Base-by-base conservation (phyloP, 2,888 invertebrate species). In the Tuta absoluta region DNA sequence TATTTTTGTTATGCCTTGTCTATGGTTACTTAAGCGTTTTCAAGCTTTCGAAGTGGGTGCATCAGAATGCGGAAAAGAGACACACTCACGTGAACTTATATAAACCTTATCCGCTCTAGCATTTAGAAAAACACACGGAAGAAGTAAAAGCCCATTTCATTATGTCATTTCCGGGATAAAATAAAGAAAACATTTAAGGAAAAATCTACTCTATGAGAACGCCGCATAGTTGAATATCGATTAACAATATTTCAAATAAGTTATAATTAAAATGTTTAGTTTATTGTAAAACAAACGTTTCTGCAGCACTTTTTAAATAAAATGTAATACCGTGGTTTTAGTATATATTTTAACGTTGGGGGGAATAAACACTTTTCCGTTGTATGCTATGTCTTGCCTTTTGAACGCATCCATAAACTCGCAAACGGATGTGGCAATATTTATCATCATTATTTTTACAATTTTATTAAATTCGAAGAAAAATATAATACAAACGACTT, bases 391-490 rank as follows among this genome's bases (percentile, higher is more conserved):
- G 4, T 33, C 8, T 33, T 10, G 10, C 10, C 10, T 67, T 63
- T 60, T 67, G 68, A 69, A 68, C 66, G 71, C 64, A 41, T 58
- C 66, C 21, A 10, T 74, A 67, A 69, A 70, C 69, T 66, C 69
- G 68, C 62, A 72, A 73, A 70, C 78, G 78, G 78, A 78, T 77
- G 65, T 61, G 62, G 69, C 65, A 58, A 62, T 56, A 65, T 65
- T 65, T 68, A 51, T 65, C 67, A 67, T 66, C 65, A 48, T 60
- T 24, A 38, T 38, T 41, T n/a, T 33, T 58, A 21, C 21, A 11
- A 33, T 49, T 33, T 33, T n/a, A 28, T 33, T 4, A 2, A 2
- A 17, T 41, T 21, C 10, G 1, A 28, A 58, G 3, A 41, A 59
- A 38, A 59, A 41, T 41, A n/a, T 10, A 0, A 8, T 11, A 38